These are phyloP conservation scores for Diloba caeruleocephala DNA, from an alignment of 2,888 invertebrate genomes.

Conservation along the genomic window DNA sequence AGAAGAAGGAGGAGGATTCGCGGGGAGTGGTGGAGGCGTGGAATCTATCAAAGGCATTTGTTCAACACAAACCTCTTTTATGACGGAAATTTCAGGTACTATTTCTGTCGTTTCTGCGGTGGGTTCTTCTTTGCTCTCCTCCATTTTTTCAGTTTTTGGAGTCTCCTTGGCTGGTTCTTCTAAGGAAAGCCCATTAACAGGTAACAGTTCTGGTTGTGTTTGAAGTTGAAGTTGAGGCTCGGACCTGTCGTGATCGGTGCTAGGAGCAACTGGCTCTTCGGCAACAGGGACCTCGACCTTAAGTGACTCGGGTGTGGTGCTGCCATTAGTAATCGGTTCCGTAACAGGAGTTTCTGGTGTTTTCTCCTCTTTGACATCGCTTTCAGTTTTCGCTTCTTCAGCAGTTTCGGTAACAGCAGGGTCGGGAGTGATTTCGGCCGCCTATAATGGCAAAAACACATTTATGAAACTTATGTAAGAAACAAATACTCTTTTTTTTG, in stretches of 20 bases:
- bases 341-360: constrained; percentile 86
- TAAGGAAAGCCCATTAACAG: constrained; percentile 80
- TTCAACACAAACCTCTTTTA: constrained; percentile 88
- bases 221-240: constrained; percentile 64
- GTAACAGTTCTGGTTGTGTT: constrained; percentile 75
- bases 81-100: constrained; percentile 82
- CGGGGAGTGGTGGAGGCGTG: constrained; percentile 92
- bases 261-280: constrained; percentile 55
- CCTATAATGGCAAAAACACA: constrained; percentile 67
- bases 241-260: constrained; percentile 63
- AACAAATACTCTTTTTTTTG: too few species aligned
- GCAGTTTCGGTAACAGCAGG: constrained; percentile 68
- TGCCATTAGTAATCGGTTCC: constrained; percentile 84
- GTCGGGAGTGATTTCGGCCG: constrained; percentile 77
- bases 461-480: constrained; percentile 19
- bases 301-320: constrained; percentile 80
- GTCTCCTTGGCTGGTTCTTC: constrained; percentile 73
- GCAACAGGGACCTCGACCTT: constrained; percentile 63
- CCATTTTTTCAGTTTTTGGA: constrained; percentile 61
- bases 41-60: constrained; percentile 90
- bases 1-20: constrained; percentile 93
- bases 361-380: constrained; percentile 78
- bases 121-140: constrained; percentile 75
- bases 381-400: constrained; percentile 71
- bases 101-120: constrained; percentile 73